Percentiles rank a stretch among this genome's conserved stretches.
Conservation (phyloP, 2,888 invertebrate species). For the Cotesia congregata region DNA sequence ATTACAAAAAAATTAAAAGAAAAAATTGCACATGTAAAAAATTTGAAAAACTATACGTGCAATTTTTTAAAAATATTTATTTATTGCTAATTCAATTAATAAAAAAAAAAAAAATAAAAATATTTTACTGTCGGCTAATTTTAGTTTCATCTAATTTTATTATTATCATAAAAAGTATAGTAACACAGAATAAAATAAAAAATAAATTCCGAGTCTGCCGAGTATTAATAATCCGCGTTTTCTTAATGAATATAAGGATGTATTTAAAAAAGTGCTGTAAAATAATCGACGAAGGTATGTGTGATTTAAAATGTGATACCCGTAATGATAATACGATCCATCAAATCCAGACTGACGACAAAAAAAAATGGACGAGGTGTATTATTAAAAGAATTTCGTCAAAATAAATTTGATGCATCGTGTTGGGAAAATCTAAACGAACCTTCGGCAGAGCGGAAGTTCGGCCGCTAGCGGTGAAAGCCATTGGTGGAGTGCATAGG, state of each 20-base stretch:
- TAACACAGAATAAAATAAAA: not conserved
- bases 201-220: not conserved
- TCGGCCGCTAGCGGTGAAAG: constrained; percentile 51
- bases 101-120: not conserved
- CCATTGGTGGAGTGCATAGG: constrained; percentile 53
- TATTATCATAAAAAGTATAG: no score
- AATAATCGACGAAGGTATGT: not conserved
- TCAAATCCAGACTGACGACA: constrained; percentile 48
- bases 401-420: constrained; percentile 49
- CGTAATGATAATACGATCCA: constrained; percentile 42
- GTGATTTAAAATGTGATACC: constrained; percentile 5
- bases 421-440: constrained; percentile 49
- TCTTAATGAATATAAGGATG: not conserved
- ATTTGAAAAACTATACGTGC: no score
- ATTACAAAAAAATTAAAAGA: not conserved
- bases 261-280: not conserved
- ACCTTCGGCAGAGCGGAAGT: constrained; percentile 51
- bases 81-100: no score
- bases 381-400: constrained; percentile 28
- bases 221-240: not conserved
- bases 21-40: no score
- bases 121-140: no score
- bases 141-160: no score
- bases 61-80: no score
- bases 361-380: no score